These are phyloP conservation scores for Urocyon cinereoargenteus DNA, from an alignment of 2,797 vertebrate genomes.

Conservation along the genomic window DNA sequence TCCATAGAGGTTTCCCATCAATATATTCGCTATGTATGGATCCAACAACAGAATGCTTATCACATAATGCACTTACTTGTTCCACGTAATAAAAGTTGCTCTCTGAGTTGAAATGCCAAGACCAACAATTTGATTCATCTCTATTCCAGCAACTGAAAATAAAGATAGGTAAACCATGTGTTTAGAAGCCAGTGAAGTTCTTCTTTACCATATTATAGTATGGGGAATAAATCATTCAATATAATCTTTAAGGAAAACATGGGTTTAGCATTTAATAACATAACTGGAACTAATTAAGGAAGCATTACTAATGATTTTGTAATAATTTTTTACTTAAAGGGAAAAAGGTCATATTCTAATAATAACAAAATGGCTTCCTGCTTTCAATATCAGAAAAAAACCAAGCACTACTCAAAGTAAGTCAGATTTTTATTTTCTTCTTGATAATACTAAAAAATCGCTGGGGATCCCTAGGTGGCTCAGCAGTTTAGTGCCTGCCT, in stretches of 20 bases:
- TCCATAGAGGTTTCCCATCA: not conserved
- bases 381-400: constrained; percentile 31
- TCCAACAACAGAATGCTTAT: not conserved
- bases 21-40: not conserved
- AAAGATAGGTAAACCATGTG: constrained; percentile 38
- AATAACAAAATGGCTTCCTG: not conserved
- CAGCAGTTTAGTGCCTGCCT: too few relatives aligned
- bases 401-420: not conserved
- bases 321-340: constrained; percentile 5
- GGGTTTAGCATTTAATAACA: constrained; percentile 38
- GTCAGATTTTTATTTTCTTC: not conserved
- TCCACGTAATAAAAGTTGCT: constrained; percentile 96
- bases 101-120: constrained; percentile 97
- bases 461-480: too few relatives aligned
- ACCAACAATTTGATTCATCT: constrained; percentile 93
- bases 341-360: not conserved
- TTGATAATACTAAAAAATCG: not conserved
- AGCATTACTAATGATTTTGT: constrained; percentile 14
- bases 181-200: constrained; percentile 25
- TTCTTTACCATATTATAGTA: not conserved
- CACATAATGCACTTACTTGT: constrained; percentile 89
- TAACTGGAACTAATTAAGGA: not conserved
- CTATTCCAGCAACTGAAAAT: constrained; percentile 92
- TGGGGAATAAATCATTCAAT: not conserved
- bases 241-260: constrained; percentile 44